Percentiles rank a stretch among this genome's conserved stretches.
These are phyloP conservation scores for Charaxes varanes DNA, from an alignment of 1,140 invertebrate species.

Conservation along the genomic window DNA sequence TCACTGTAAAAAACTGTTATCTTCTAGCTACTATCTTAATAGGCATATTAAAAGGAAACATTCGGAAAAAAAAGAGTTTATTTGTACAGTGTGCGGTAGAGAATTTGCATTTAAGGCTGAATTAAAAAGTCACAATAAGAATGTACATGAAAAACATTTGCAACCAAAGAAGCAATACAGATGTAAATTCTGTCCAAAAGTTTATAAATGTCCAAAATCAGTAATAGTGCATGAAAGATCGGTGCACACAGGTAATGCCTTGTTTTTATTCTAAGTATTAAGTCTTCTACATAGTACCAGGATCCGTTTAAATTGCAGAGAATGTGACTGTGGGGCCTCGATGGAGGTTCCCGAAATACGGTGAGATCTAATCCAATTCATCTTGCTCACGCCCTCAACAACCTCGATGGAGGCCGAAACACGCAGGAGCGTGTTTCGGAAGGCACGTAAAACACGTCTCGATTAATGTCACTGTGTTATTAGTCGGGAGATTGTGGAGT, in stretches of 20 bases:
- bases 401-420: too few species aligned
- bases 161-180: slow-evolving; percentile 40
- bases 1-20: slow-evolving; percentile 46
- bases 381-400: too few species aligned
- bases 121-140: slow-evolving; percentile 47
- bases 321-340: too few species aligned
- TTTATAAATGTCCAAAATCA: slow-evolving; percentile 61
- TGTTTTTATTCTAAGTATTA: slow-evolving; percentile 2
- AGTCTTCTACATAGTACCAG: too few species aligned
- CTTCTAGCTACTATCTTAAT: slow-evolving; percentile 52
- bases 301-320: too few species aligned
- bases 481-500: too few species aligned
- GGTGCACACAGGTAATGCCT: slow-evolving; percentile 62
- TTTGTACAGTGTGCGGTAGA: slow-evolving; percentile 53
- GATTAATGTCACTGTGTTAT: too few species aligned
- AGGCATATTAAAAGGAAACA: slow-evolving; percentile 61
- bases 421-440: too few species aligned
- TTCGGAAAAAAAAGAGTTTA: slow-evolving; percentile 43
- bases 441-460: too few species aligned
- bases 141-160: slow-evolving; percentile 54
- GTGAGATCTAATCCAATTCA: too few species aligned
- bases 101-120: slow-evolving; percentile 61
- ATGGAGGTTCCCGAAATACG: too few species aligned
- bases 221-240: slow-evolving; percentile 68
- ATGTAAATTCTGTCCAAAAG: slow-evolving; percentile 62